These are phyloP conservation scores for Metaphire vulgaris DNA, from an alignment of 1,140 invertebrate species.

Conservation along the genomic window DNA sequence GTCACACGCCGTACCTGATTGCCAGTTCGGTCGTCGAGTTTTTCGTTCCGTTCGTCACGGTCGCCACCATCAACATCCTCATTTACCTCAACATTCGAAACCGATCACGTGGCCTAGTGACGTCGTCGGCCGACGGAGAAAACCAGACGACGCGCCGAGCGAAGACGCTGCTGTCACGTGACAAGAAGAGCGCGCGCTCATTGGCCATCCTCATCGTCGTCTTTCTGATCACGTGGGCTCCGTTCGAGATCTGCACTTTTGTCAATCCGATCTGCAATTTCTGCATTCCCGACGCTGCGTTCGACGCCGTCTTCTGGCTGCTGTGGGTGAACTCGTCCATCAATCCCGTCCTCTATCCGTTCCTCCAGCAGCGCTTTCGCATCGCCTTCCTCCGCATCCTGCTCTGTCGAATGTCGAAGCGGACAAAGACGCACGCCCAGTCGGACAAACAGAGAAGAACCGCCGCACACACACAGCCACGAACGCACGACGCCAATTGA, in stretches of 20 bases:
- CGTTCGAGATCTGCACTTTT: conserved; percentile 18
- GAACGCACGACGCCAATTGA: too few species aligned
- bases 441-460: neutral
- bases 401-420: conserved; percentile 3
- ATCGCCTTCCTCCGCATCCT: conserved; percentile 30
- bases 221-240: conserved; percentile 30
- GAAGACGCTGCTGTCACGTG: conserved; percentile 21
- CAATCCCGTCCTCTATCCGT: conserved; percentile 28
- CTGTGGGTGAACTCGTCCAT: conserved; percentile 24
- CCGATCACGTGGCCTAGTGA: conserved; percentile 27
- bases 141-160: neutral
- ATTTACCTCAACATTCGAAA: conserved; percentile 35
- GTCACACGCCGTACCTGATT: conserved; percentile 31
- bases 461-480: too few species aligned
- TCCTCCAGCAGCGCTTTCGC: conserved; percentile 31
- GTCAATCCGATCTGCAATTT: conserved; percentile 9
- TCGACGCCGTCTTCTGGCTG: conserved; percentile 23
- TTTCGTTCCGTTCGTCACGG: conserved; percentile 34
- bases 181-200: conserved; percentile 30
- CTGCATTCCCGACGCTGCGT: conserved; percentile 9
- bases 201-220: conserved; percentile 32
- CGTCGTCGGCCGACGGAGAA: neutral
- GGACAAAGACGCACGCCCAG: neutral
- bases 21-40: conserved; percentile 35
- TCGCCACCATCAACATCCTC: conserved; percentile 33